Base-by-base conservation (phyloP, 2,888 invertebrate species). In the Coleophora deauratella region DNA sequence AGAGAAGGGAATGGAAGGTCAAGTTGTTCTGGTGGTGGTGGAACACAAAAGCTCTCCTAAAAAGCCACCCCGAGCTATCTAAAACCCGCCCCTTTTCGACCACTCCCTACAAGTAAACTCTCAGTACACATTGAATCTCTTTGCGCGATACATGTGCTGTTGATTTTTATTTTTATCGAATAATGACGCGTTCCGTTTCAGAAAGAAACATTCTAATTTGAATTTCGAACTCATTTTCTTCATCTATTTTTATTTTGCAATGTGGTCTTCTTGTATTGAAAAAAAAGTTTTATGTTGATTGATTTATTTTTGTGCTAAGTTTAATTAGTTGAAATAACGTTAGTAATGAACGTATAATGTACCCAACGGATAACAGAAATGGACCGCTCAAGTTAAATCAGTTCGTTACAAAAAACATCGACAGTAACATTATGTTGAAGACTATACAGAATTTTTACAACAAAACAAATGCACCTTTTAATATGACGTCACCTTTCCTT, bases 401-500 rank as follows among this genome's bases (percentile, higher is more conserved):
- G 39, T 78, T 77, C 31, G 59, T 63, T 37, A 59, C 59, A 39
- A 76, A 75, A 53, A 71, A 62, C 38, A 45, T 79, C 33, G 78
- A 80, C 21, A 77, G 77, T 49, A 75, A 76, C 78, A 82, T 73
- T 75, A 85, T 85, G 85, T 70, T 85, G 69, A 84, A 82, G 48
- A 85, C 85, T 15, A 78, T 85, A 40, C 85, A 85, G 45, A 82
- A 70, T 45, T 49, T 85, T 47, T 76, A 80, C 46, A 81, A 74
- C 43, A 85, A 80, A 50, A 66, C 65, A 1, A 69, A 65, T 35
- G 62, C 55, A 12, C 63, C 85, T 6, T 79, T 74, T 43, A 87
- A 87, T 51, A 87, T 88, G 80, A 82, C 88, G 27, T 89, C 90
- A 0, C 88, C 88, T 0, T 90, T 90, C 55, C 57, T 89, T 40